These are phyloP conservation scores for Ruditapes philippinarum DNA, from an alignment of 1,140 invertebrate species.

Conservation along the genomic window DNA sequence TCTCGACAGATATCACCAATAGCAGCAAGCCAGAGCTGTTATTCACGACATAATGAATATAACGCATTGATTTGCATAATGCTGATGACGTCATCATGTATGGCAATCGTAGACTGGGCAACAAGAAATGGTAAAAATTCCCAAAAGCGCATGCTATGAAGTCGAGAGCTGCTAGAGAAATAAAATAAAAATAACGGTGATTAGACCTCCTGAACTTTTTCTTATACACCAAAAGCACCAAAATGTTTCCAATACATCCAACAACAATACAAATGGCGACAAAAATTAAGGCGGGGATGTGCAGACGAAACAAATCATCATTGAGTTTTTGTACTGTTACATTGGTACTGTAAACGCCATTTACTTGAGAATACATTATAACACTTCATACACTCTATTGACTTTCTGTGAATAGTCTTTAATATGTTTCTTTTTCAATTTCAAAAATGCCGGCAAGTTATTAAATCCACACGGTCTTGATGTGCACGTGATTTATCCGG, in stretches of 20 bases:
- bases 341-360: conserved; percentile 7
- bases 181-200: conserved; percentile 57
- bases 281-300: conserved; percentile 55
- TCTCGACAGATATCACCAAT: conserved; percentile 45
- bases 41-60: conserved; percentile 49
- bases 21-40: conserved; percentile 53
- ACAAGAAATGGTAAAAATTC: conserved; percentile 41
- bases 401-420: too few relatives aligned
- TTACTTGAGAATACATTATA: not conserved
- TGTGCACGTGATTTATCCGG: too few relatives aligned
- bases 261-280: conserved; percentile 2
- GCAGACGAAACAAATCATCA: conserved; percentile 27
- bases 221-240: conserved; percentile 52
- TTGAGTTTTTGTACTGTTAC: conserved; percentile 55
- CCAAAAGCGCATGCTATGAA: conserved; percentile 41
- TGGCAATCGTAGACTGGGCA: conserved; percentile 50
- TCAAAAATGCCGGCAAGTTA: too few relatives aligned
- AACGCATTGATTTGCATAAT: conserved; percentile 49
- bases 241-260: conserved; percentile 48
- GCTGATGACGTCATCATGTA: conserved; percentile 51
- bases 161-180: conserved; percentile 50
- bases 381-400: too few relatives aligned
- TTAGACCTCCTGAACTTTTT: conserved; percentile 47
- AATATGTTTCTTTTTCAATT: too few relatives aligned
- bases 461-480: too few relatives aligned